Conservation (phyloP, 2,797 vertebrate species). For the Odontamblyopus rebecca region DNA sequence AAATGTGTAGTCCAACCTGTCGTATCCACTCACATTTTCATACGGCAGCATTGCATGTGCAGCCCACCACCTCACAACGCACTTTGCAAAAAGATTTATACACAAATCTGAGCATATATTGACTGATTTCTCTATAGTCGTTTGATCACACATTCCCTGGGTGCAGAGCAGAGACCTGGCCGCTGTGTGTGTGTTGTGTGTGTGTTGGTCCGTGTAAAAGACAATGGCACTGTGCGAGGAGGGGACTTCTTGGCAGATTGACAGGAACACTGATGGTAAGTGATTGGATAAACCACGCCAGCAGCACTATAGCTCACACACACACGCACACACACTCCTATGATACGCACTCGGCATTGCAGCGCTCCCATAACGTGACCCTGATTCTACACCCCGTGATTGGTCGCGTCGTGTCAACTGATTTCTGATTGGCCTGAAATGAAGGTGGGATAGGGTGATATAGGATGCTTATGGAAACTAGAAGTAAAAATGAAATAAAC, state of each 20-base stretch:
- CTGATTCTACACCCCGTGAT: conserved; percentile 36
- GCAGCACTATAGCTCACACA: conserved; percentile 45
- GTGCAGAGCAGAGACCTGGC: background rate
- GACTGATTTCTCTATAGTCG: conserved; percentile 3
- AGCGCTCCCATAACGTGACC: conserved; percentile 35
- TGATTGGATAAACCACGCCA: conserved; percentile 70
- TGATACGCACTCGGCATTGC: conserved; percentile 36
- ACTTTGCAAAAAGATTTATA: background rate
- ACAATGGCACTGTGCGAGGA: conserved; percentile 48
- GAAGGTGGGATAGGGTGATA: conserved; percentile 19
- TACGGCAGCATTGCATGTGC: background rate
- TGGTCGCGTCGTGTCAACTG: conserved; percentile 16
- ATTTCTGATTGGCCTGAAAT: conserved; percentile 31
- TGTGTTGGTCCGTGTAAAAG: conserved; percentile 41
- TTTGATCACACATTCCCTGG: conserved; percentile 31
- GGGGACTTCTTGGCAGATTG: conserved; percentile 63
- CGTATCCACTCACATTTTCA: background rate
- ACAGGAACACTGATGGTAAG: conserved; percentile 68
- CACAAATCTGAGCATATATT: background rate
- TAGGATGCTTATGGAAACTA: conserved; percentile 20
- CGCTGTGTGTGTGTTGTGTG: conserved; percentile 16
- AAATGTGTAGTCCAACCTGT: no score
- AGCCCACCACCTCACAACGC: background rate
- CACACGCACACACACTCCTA: conserved; percentile 21
- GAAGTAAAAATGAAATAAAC: conserved; percentile 27